A percentile compares a stretch with the other conserved stretches of the same genome.
These are phyloP conservation scores for Caenorhabditis japonica DNA, from an alignment of 2,888 invertebrate genomes.

Conservation along the genomic window DNA sequence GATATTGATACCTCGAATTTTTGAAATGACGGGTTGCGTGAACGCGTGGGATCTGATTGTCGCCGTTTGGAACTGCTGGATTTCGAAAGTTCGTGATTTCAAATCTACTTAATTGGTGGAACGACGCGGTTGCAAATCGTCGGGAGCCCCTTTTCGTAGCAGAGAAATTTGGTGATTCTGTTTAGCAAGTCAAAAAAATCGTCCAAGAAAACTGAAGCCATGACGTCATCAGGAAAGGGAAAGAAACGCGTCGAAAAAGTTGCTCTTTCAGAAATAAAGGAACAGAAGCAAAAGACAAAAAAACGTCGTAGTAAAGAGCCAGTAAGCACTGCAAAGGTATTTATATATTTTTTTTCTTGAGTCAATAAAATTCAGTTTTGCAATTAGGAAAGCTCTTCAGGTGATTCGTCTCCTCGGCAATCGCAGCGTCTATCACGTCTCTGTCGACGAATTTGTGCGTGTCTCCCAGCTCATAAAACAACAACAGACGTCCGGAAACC, in stretches of 20 bases:
- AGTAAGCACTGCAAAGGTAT: not conserved
- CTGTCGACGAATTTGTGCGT: constrained; percentile 40
- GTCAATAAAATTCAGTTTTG: not conserved
- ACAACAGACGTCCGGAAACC: constrained; percentile 40
- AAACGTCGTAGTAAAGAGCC: constrained; percentile 1
- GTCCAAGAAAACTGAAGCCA: too few relatives aligned
- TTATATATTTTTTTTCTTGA: not conserved
- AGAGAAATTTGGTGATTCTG: not conserved
- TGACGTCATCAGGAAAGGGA: constrained; percentile 12
- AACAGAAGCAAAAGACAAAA: constrained; percentile 6
- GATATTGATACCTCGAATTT: too few relatives aligned
- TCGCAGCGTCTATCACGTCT: constrained; percentile 50
- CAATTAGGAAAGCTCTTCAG: too few relatives aligned
- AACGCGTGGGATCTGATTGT: too few relatives aligned
- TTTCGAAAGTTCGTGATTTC: too few relatives aligned
- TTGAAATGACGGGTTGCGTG: too few relatives aligned
- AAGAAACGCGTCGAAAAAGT: not conserved
- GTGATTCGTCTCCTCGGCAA: constrained; percentile 45
- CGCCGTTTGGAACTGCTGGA: too few relatives aligned
- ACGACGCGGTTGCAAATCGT: too few relatives aligned
- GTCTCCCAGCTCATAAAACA: constrained; percentile 40
- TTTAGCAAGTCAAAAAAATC: constrained; percentile 27
- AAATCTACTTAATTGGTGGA: too few relatives aligned
- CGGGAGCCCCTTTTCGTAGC: too few relatives aligned
- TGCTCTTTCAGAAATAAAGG: not conserved